Base-by-base conservation (phyloP, 1,140 invertebrate species). In the Ctenoplectra terminalis region DNA sequence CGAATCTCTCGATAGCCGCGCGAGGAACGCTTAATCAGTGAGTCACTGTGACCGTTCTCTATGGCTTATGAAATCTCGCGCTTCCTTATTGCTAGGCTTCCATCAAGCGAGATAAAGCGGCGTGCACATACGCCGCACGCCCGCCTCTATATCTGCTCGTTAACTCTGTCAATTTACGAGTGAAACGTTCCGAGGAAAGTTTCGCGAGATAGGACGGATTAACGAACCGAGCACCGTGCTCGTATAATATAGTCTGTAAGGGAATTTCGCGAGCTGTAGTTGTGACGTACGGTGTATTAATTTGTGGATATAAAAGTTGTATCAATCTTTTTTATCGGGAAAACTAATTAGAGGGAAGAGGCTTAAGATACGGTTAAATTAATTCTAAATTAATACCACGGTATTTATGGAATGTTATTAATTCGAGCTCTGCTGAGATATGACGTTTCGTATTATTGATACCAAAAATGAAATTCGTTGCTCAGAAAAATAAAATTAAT, bases 51-150 rank as follows among this genome's bases (percentile, higher is more conserved):
- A 15, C 15, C 11, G 46, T 52, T n/a, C 29, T 52, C 60, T 61
- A 40, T 31, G 69, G 20, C 37, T 54, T 61, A 52, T 72, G 31
- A 60, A 73, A 80, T 73, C 77, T 31, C 46, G 46, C 20, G 69
- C 48, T 80, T 80, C 77, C 77, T 80, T 63, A 63, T 64, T 80
- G 77, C 77, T 34, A 46, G 43, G 23, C 60, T 73, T 63, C 70
- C 77, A 64, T 46, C 58, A 73, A 63, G 29, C 29, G 50, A 61
- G 69, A 79, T 71, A 71, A 78, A 71, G 31, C 40, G n/a, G n/a
- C n/a, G n/a, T 7, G 26, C 23, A n/a, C 64, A 26, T n/a, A 43
- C 37, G 48, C 20, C 2, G 17, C 4, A 15, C 31, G 66, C 17
- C 37, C 20, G 20, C 23, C 17, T 4, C 9, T 46, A 17, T 54